Percentiles rank a stretch among this genome's conserved stretches.
Evolutionary conservation across 2,113 vertebrate genomes (phyloP).

Genomic region (Myiopsitta monachus): DNA sequence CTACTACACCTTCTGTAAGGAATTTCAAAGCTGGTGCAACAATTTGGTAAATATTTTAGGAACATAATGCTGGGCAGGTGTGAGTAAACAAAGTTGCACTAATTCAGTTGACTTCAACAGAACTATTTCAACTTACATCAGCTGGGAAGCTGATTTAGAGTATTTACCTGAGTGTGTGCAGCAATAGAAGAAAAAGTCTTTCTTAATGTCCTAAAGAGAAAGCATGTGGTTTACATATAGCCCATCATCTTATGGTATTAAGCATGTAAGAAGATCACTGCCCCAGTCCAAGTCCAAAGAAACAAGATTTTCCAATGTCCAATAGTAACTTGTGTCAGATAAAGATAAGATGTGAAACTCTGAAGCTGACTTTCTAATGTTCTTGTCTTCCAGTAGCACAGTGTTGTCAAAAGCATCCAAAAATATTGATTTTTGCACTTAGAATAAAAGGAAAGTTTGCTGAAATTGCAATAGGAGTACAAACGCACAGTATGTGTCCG

Average conservation of each 20-base stretch:
- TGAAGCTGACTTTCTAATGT: not conserved
- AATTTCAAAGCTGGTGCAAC: not conserved
- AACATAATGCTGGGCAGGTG: not conserved
- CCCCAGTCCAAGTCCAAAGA: not conserved
- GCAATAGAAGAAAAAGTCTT: not conserved
- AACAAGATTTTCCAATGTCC: not conserved
- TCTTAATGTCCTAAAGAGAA: not conserved
- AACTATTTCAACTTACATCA: not conserved
- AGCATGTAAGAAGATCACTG: not conserved
- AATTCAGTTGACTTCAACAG: not conserved
- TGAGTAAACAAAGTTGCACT: not conserved
- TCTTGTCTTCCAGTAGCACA: not conserved
- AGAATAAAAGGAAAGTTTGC: not conserved
- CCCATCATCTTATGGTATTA: not conserved
- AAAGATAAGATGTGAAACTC: not conserved
- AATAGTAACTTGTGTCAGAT: not conserved
- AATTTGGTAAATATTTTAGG: not conserved
- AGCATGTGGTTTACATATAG: not conserved
- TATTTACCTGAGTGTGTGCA: not conserved
- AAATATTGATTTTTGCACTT: not conserved
- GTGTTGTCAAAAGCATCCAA: not conserved
- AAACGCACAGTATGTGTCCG: not conserved
- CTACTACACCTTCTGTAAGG: not conserved
- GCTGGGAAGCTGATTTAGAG: not conserved
- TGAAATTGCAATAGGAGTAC: not conserved